Base-by-base conservation (phyloP, 2,113 vertebrate species). In the Leucopsar rothschildi region DNA sequence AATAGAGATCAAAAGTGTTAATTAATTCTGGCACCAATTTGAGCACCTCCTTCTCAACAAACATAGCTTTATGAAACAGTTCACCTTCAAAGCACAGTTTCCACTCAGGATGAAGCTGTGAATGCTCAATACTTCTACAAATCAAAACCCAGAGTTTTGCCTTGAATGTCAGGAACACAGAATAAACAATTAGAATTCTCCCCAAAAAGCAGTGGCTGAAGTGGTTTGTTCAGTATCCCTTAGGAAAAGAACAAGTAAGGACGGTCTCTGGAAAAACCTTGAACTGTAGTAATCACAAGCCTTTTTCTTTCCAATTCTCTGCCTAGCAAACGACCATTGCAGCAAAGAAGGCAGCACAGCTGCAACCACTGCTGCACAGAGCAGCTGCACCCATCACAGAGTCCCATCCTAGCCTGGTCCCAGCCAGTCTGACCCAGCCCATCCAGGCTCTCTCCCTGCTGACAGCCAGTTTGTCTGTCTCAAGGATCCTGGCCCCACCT, bases 1-100 rank as follows among this genome's bases (percentile, higher is more conserved):
- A 92, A 78, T 27, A 77, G 68, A 92, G 75, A 90, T 55, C 49
- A 64, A 42, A 85, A 83, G 42, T 20, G 76, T 85, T 95, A 91
- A 93, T 92, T 90, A 93, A 94, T 85, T 91, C 66, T 81, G 35
- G 59, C 71, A 93, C 18, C 50, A 88, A 57, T 88, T 90, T 80
- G 80, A 86, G 85, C 33, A 65, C 70, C 77, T 92, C 53, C 53
- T 66, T 94, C 78, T 79, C 65, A 71, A 68, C 1, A 0, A 37
- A 84, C 44, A 66, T 52, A 45, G 72, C 73, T 89, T 72, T 87
- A 89, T 44, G 69, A 47, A 89, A 92, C 60, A 84, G 69, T 53
- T 76, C 59, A 78, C 39, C 77, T 84, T 92, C 84, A 91, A 92
- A 94, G 92, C 69, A 37, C 69, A 37, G 60, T 81, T 84, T 66